A percentile compares a stretch with the other conserved stretches of the same genome.
Evolutionary conservation across 2,888 invertebrate species (phyloP).

Genomic region (Bellardia bayeri): DNA sequence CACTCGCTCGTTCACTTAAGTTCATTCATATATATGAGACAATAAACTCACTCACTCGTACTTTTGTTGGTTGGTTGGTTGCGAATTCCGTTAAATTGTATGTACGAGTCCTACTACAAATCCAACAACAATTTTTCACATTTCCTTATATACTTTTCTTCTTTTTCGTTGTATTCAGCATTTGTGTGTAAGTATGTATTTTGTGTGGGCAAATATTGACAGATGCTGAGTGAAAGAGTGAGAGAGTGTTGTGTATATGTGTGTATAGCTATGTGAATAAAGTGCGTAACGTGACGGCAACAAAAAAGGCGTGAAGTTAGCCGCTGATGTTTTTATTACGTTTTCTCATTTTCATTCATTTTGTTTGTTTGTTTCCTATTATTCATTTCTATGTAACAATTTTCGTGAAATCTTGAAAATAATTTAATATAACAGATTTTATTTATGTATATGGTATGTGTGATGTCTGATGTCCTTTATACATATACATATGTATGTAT

Average conservation of each 20-base stretch:
- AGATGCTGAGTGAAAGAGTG: slow-evolving; percentile 20
- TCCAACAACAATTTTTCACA: neutral
- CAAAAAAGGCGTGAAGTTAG: slow-evolving; percentile 66
- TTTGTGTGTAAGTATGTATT: neutral
- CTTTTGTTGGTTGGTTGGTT: neutral
- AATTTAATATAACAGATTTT: neutral
- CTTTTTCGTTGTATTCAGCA: slow-evolving; percentile 24
- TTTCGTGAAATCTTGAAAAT: slow-evolving; percentile 5
- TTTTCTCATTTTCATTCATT: slow-evolving; percentile 70
- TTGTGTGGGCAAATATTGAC: slow-evolving; percentile 34
- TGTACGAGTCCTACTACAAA: neutral
- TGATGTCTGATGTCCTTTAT: neutral
- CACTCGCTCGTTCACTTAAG: slow-evolving; percentile 19
- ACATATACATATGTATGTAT: too few relatives aligned
- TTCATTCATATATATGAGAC: slow-evolving; percentile 32
- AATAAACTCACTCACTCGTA: neutral
- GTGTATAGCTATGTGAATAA: slow-evolving; percentile 24
- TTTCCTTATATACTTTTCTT: slow-evolving; percentile 44
- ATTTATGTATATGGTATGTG: slow-evolving; percentile 3
- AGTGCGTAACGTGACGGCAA: slow-evolving; percentile 33
- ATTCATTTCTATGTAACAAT: neutral
- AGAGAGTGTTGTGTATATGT: neutral
- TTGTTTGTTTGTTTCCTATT: slow-evolving; percentile 19
- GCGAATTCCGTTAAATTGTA: slow-evolving; percentile 1
- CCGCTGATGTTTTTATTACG: slow-evolving; percentile 72